These are phyloP conservation scores for Alviniconcha strummeri DNA, from an alignment of 2,888 invertebrate genomes.

Conservation along the genomic window DNA sequence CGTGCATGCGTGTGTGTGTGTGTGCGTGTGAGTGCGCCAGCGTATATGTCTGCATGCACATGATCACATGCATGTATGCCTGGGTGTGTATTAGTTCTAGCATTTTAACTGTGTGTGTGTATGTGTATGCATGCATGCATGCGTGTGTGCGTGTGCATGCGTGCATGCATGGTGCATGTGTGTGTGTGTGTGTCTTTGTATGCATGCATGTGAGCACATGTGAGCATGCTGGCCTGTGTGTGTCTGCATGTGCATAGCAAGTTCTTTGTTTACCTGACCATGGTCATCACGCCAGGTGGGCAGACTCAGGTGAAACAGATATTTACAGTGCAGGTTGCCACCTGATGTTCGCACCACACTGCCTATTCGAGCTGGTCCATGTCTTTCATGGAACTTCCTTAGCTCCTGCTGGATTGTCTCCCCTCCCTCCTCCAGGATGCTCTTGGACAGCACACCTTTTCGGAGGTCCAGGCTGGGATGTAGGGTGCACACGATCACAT, in stretches of 20 bases:
- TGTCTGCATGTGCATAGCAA: not conserved
- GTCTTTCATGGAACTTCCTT: not conserved
- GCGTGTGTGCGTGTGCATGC: no score
- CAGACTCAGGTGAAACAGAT: conserved; percentile 24
- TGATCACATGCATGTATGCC: no score
- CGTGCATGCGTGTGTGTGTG: not conserved
- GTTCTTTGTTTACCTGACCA: conserved; percentile 14
- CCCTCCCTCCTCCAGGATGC: conserved; percentile 27
- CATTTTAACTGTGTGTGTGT: no score
- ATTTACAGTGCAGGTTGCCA: conserved; percentile 21
- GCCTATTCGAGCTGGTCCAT: conserved; percentile 10
- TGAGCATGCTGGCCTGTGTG: not conserved
- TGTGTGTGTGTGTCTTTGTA: not conserved
- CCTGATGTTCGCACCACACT: conserved; percentile 13
- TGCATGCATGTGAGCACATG: no score
- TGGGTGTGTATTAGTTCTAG: no score
- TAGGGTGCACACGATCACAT: conserved; percentile 29
- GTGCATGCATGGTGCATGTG: no score
- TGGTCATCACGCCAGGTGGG: conserved; percentile 22
- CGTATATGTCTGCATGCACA: not conserved
- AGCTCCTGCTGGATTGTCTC: conserved; percentile 27
- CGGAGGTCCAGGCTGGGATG: conserved; percentile 29
- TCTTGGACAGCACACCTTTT: conserved; percentile 27
- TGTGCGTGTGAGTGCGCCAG: not conserved
- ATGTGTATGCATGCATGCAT: no score